phyloP scores from a whole-genome alignment of 2,797 vertebrate species.

The Notamacropus eugenii region DNA sequence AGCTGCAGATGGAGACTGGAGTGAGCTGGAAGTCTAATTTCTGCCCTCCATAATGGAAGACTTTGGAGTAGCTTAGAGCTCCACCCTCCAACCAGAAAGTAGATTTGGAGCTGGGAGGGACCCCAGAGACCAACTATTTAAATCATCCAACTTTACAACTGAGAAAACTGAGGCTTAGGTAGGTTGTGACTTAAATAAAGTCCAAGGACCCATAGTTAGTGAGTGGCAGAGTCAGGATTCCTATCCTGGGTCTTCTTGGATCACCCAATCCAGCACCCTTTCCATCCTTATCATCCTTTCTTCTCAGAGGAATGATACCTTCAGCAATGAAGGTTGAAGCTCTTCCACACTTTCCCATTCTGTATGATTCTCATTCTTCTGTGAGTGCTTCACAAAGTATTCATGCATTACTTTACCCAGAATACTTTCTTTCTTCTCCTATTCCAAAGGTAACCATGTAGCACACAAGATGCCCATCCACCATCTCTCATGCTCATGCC shows the following conservation, averaged over 20 bases:
- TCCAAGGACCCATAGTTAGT: background rate
- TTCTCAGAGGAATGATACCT: background rate
- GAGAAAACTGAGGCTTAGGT: background rate
- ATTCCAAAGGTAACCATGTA: background rate
- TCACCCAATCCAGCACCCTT: background rate
- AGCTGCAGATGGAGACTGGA: background rate
- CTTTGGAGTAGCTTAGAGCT: background rate
- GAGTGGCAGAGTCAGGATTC: background rate
- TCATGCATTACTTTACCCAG: background rate
- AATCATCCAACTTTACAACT: background rate
- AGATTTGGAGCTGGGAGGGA: background rate
- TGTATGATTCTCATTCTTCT: background rate
- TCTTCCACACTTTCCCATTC: background rate
- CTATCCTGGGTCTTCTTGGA: background rate
- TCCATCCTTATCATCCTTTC: background rate
- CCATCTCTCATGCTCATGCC: background rate
- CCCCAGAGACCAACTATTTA: background rate
- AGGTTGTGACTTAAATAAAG: background rate
- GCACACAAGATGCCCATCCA: background rate
- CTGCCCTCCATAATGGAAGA: background rate
- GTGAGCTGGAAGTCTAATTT: background rate
- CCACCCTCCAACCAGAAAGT: background rate
- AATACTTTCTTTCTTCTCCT: background rate
- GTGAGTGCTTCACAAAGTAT: background rate
- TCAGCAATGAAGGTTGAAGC: background rate